Base-by-base conservation (phyloP, 2,113 vertebrate species). In the Lophotis ruficrista region DNA sequence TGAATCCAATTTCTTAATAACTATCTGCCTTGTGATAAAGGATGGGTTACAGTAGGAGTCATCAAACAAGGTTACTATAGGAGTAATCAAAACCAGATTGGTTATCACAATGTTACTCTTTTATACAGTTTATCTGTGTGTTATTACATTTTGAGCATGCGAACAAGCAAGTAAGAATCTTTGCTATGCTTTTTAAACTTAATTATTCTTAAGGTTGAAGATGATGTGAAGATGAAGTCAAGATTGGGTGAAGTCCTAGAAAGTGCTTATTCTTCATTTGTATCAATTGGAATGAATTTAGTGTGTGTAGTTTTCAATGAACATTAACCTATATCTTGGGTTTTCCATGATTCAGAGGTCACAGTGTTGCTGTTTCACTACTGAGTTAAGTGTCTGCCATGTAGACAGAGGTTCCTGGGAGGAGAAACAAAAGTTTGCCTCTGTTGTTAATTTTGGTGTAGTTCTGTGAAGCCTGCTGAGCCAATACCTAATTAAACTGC, bases 401-500 rank as follows among this genome's bases (percentile, higher is more conserved):
- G 43, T 21, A 94, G 79, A 88, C 41, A 70, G 84, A 73, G 61
- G 58, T 82, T 89, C 17, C 45, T 81, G 66, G n/a, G 56, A 92
- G 17, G 38, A 62, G 64, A 68, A 93, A 92, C 68, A 81, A 64
- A 83, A 89, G 54, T 87, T 94, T 93, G 16, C 18, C 22, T 89
- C 37, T 58, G 19, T 62, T 93, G 35, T 88, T 94, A 76, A 77
- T 73, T 66, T 83, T 47, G 61, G 13, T 12, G 31, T n/a, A 78
- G 71, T 43, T 71, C 60, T 92, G 87, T 93, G 76, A 90, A 94
- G 69, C 69, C 60, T 68, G 64, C 83, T 86, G 83, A 83, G 85
- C 33, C 75, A 71, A 43, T 83, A 72, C 25, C 83, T 95, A 81
- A 96, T 95, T 92, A 93, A 94, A 90, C 51, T 51, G 53, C 54